A percentile compares a stretch with the other conserved stretches of the same genome.
Evolutionary conservation across 2,888 invertebrate species (phyloP).

Genomic region (Nemoura dubitans): DNA sequence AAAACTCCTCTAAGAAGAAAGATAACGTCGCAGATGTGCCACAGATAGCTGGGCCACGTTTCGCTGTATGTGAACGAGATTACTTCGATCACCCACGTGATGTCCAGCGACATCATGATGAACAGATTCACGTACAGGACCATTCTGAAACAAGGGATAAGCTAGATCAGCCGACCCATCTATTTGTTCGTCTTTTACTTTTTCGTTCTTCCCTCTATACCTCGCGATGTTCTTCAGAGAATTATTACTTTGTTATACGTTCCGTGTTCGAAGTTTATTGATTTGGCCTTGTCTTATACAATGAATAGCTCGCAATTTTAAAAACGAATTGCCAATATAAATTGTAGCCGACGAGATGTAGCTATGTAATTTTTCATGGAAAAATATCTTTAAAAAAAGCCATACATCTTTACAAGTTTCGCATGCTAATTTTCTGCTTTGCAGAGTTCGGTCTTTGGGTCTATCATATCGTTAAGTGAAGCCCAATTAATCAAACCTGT

Average conservation of each 20-base stretch:
- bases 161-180: not conserved
- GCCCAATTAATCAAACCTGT: not conserved
- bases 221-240: not conserved
- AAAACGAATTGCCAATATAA: not conserved
- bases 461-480: not conserved
- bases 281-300: not conserved
- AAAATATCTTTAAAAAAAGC: not conserved
- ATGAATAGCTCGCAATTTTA: not conserved
- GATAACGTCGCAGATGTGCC: constrained; percentile 51
- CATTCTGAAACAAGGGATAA: constrained; percentile 44
- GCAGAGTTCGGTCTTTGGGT: not conserved
- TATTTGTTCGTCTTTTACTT: not conserved
- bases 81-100: constrained; percentile 53
- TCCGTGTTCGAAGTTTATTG: not conserved
- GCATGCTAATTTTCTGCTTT: too few relatives aligned
- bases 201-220: too few relatives aligned
- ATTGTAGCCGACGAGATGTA: not conserved
- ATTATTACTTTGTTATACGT: not conserved
- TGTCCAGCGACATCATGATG: constrained; percentile 51
- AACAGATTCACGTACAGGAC: constrained; percentile 53
- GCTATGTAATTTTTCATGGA: not conserved
- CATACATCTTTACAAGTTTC: not conserved
- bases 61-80: constrained; percentile 50
- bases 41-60: constrained; percentile 44
- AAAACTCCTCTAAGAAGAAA: constrained; percentile 53